phyloP scores from a whole-genome alignment of 2,797 vertebrate genomes.

The Carapus acus region DNA sequence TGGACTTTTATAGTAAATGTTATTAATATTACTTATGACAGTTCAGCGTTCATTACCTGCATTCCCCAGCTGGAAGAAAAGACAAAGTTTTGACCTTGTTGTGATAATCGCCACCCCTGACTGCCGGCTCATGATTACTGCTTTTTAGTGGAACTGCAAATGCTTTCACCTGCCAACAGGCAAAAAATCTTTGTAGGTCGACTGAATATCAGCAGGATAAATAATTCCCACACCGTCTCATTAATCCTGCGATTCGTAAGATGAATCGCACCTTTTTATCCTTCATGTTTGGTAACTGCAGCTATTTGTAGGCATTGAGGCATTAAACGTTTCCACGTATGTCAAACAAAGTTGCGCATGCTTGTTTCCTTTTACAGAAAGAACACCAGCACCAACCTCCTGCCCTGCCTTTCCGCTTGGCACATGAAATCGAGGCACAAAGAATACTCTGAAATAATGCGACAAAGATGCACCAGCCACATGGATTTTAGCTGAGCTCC shows the following conservation, averaged over 20 bases:
- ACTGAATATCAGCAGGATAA: background rate
- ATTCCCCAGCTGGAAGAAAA: background rate
- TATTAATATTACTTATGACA: background rate
- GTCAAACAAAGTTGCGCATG: no score
- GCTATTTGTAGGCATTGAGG: background rate
- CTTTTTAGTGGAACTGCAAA: background rate
- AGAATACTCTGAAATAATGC: no score
- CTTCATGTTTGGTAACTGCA: background rate
- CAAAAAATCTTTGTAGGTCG: slow-evolving; percentile 4
- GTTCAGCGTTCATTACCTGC: background rate
- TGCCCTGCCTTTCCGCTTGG: no score
- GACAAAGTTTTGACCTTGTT: background rate
- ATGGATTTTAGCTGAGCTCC: background rate
- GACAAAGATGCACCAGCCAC: background rate
- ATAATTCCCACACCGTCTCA: background rate
- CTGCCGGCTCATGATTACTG: background rate
- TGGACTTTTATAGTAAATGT: background rate
- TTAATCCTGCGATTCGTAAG: background rate
- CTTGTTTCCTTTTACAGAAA: no score
- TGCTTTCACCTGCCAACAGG: background rate
- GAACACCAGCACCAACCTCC: no score
- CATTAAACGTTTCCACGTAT: background rate
- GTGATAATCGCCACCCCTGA: background rate
- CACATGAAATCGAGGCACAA: no score
- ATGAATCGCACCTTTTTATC: background rate